A percentile compares a stretch with the other conserved stretches of the same genome.
phyloP scores from a whole-genome alignment of 2,888 invertebrate genomes.

The Xylota segnis region DNA sequence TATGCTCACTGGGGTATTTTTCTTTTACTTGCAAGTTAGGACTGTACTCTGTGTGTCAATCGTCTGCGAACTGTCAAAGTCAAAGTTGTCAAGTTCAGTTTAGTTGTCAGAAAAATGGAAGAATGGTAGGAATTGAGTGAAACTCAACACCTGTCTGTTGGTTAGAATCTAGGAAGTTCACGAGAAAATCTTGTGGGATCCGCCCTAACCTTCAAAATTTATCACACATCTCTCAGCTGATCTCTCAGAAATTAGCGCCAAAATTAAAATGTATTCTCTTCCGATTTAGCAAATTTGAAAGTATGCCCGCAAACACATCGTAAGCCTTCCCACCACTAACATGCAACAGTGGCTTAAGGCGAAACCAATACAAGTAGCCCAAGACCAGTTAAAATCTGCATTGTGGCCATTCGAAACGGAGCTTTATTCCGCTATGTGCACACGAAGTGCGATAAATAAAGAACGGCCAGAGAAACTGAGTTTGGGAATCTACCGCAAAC shows the following conservation, averaged over 20 bases:
- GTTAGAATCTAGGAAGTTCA: too few species aligned
- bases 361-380: slow-evolving; percentile 13
- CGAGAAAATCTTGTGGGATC: too few species aligned
- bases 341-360: not conserved
- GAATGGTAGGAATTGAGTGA: too few species aligned
- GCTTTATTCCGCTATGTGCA: slow-evolving; percentile 46
- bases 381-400: slow-evolving; percentile 41
- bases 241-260: not conserved
- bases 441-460: too few species aligned
- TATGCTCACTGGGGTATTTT: not conserved
- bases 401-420: slow-evolving; percentile 21
- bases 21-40: not conserved
- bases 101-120: too few species aligned
- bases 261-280: not conserved
- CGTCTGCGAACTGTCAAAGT: too few species aligned
- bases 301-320: not conserved
- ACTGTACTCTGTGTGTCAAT: too few species aligned
- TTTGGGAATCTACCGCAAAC: slow-evolving; percentile 47
- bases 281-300: not conserved
- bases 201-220: too few species aligned
- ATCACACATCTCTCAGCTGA: too few species aligned
- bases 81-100: too few species aligned
- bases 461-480: slow-evolving; percentile 58
- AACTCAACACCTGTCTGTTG: too few species aligned
- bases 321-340: not conserved